These are phyloP conservation scores for Botrylloides violaceus DNA, from an alignment of 23 tunicate genomes.

Conservation along the genomic window DNA sequence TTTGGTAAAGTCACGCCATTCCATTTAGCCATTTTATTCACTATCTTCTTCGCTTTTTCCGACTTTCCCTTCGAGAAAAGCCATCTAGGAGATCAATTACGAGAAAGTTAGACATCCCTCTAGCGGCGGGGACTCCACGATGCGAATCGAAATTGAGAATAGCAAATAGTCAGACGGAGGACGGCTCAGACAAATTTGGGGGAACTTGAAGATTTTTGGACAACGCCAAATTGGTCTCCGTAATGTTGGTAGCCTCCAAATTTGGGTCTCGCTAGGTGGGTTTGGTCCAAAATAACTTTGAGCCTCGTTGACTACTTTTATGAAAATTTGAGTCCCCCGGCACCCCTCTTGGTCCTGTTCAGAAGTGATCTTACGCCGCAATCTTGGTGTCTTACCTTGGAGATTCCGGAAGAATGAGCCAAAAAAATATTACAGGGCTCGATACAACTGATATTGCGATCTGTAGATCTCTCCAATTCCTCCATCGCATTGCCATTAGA, in stretches of 20 bases:
- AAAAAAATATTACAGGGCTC: slow-evolving; percentile 51
- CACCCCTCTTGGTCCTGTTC: too few species aligned
- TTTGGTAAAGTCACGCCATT: not conserved
- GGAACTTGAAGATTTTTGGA: too few species aligned
- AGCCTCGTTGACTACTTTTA: not conserved
- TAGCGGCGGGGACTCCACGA: too few species aligned
- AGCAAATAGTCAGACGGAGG: too few species aligned
- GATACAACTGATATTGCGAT: slow-evolving; percentile 79
- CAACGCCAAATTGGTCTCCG: too few species aligned
- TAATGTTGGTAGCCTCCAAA: too few species aligned
- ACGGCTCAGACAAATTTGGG: too few species aligned
- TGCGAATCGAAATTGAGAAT: too few species aligned
- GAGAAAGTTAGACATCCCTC: too few species aligned
- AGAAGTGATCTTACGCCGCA: too few species aligned
- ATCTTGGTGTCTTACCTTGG: slow-evolving; percentile 62
- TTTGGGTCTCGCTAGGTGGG: too few species aligned
- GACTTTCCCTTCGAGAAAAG: not conserved
- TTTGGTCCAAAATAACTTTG: not conserved
- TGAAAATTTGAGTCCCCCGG: too few species aligned
- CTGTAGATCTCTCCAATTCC: slow-evolving; percentile 84
- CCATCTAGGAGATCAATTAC: not conserved
- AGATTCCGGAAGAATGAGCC: slow-evolving; percentile 92
- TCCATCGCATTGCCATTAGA: slow-evolving; percentile 57
- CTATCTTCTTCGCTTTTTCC: not conserved
- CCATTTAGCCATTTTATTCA: not conserved